Evolutionary conservation across 1,140 invertebrate genomes (phyloP).

Genomic region (Chironomus striatipennis): DNA sequence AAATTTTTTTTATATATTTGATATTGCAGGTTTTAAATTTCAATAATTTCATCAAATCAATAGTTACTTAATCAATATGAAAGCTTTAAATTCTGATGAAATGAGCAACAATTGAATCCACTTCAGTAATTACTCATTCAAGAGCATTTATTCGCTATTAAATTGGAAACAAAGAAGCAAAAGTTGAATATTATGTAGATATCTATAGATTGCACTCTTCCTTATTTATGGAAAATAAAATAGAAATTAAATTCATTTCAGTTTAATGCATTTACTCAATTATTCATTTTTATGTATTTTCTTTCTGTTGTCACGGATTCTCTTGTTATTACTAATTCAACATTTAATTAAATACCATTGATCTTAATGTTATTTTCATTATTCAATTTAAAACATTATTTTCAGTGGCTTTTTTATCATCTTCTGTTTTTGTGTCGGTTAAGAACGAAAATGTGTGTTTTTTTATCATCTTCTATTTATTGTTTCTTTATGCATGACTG

Average conservation of each 20-base stretch:
- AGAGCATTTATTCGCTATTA: too few relatives aligned
- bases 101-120: too few relatives aligned
- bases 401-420: background rate
- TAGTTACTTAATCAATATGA: too few relatives aligned
- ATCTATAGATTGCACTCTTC: background rate
- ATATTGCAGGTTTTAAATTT: too few relatives aligned
- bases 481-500: background rate
- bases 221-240: background rate
- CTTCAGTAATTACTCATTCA: too few relatives aligned
- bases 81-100: too few relatives aligned
- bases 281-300: too few relatives aligned
- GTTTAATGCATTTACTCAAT: background rate
- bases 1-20: too few relatives aligned
- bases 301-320: conserved; percentile 4
- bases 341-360: conserved; percentile 8
- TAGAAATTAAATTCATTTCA: background rate
- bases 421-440: background rate
- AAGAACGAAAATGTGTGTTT: background rate
- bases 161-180: too few relatives aligned
- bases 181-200: too few relatives aligned
- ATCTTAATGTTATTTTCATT: background rate
- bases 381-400: background rate
- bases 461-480: background rate
- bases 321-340: conserved; percentile 9
- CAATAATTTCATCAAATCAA: too few relatives aligned